Percentiles rank a stretch among this genome's conserved stretches.
Evolutionary conservation across 2,888 invertebrate species (phyloP).

Genomic region (Drosophila mayaguana): DNA sequence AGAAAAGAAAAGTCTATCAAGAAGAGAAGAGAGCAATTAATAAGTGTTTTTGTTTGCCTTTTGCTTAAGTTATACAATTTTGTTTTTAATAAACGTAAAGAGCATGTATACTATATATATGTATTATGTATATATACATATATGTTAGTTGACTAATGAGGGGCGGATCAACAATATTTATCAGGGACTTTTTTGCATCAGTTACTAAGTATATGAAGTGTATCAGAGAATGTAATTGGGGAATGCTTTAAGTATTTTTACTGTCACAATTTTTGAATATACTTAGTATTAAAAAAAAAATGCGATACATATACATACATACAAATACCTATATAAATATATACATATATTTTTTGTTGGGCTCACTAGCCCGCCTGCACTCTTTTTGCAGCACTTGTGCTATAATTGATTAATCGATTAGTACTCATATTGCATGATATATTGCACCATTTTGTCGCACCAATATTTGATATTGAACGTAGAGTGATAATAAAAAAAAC

Average conservation of each 20-base stretch:
- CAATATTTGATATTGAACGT: constrained; percentile 77
- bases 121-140: constrained; percentile 11
- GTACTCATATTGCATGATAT: constrained; percentile 19
- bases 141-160: constrained; percentile 29
- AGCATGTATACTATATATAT: constrained; percentile 25
- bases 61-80: constrained; percentile 69
- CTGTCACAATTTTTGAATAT: constrained; percentile 47
- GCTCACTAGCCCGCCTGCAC: constrained; percentile 34
- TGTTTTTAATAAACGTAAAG: constrained; percentile 71
- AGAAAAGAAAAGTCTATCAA: constrained; percentile 35
- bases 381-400: constrained; percentile 48
- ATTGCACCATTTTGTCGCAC: constrained; percentile 74
- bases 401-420: constrained; percentile 33
- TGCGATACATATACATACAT: constrained; percentile 6
- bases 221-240: constrained; percentile 50
- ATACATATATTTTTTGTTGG: constrained; percentile 20
- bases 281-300: constrained; percentile 37
- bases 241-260: constrained; percentile 64
- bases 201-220: constrained; percentile 31
- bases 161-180: constrained; percentile 42
- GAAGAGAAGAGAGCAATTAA: constrained; percentile 33
- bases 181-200: constrained; percentile 59
- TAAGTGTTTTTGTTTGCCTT: constrained; percentile 66
- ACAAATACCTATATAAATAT: constrained; percentile 4
- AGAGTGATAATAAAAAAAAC: constrained; percentile 67